Conservation (phyloP, 2,888 invertebrate genomes). For the Cantharis rufa region DNA sequence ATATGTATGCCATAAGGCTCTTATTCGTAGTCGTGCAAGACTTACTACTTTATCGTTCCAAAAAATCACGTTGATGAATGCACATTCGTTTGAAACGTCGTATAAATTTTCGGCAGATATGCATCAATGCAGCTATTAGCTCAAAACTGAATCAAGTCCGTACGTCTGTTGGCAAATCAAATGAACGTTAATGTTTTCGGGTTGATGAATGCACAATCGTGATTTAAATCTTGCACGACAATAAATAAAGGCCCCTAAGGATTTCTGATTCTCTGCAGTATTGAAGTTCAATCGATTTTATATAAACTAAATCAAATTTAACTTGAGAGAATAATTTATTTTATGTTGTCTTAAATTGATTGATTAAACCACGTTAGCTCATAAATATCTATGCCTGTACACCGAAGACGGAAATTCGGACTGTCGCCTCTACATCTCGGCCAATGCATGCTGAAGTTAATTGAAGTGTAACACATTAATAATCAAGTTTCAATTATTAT, state of each 20-base stretch:
- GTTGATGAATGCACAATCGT: too few relatives aligned
- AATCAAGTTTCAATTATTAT: not conserved
- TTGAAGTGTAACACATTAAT: not conserved
- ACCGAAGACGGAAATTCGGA: not conserved
- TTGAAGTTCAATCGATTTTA: not conserved
- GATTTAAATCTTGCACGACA: too few relatives aligned
- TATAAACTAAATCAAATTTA: not conserved
- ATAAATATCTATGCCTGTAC: not conserved
- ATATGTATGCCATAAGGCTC: not conserved
- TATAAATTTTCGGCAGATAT: too few relatives aligned
- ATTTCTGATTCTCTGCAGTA: not conserved
- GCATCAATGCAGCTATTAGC: too few relatives aligned
- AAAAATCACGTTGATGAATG: too few relatives aligned
- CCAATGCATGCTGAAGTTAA: not conserved
- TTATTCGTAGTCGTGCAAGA: too few relatives aligned
- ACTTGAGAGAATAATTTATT: not conserved
- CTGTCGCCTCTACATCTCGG: not conserved
- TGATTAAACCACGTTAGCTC: not conserved
- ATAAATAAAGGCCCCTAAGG: not conserved
- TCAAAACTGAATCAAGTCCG: too few relatives aligned
- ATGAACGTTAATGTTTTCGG: too few relatives aligned
- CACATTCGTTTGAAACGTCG: too few relatives aligned
- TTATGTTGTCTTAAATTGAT: not conserved
- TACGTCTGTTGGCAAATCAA: too few relatives aligned
- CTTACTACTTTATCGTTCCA: too few relatives aligned